Conservation (phyloP, 2,888 invertebrate species). For the Microplitis deprimator region DNA sequence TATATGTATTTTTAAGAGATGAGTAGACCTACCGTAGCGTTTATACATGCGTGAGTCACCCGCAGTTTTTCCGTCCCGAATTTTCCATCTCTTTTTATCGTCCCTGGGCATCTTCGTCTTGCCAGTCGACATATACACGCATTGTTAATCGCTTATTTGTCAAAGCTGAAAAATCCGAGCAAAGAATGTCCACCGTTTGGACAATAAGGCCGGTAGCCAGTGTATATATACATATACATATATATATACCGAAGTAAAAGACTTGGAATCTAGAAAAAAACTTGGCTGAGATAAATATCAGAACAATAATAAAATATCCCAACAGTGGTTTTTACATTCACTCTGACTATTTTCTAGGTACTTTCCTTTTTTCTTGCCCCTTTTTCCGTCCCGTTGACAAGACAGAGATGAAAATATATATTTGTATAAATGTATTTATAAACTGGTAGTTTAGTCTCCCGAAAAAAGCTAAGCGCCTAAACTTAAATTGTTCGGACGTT, state of each 20-base stretch:
- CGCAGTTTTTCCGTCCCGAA: not conserved
- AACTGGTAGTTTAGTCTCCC: not conserved
- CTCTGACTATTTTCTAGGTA: conserved; percentile 54
- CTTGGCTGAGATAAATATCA: conserved; percentile 43
- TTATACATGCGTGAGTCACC: not conserved
- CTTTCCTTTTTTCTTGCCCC: conserved; percentile 37
- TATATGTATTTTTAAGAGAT: not conserved
- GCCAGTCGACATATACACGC: not conserved
- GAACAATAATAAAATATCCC: conserved; percentile 40
- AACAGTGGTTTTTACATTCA: conserved; percentile 37
- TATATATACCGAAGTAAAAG: not conserved
- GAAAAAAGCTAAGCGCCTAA: conserved; percentile 43
- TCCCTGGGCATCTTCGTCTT: not conserved
- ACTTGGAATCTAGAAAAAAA: conserved; percentile 13
- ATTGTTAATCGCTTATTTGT: conserved; percentile 46
- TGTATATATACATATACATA: not conserved
- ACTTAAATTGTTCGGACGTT: conserved; percentile 56
- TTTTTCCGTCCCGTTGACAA: conserved; percentile 14
- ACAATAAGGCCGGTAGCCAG: conserved; percentile 39
- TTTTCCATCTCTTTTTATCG: not conserved
- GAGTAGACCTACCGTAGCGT: not conserved
- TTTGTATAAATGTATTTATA: not conserved
- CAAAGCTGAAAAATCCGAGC: conserved; percentile 36
- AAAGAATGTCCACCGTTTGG: conserved; percentile 29
- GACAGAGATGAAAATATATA: not conserved